These are phyloP conservation scores for Cylindroiulus punctatus DNA, from an alignment of 2,888 invertebrate genomes.

Conservation along the genomic window DNA sequence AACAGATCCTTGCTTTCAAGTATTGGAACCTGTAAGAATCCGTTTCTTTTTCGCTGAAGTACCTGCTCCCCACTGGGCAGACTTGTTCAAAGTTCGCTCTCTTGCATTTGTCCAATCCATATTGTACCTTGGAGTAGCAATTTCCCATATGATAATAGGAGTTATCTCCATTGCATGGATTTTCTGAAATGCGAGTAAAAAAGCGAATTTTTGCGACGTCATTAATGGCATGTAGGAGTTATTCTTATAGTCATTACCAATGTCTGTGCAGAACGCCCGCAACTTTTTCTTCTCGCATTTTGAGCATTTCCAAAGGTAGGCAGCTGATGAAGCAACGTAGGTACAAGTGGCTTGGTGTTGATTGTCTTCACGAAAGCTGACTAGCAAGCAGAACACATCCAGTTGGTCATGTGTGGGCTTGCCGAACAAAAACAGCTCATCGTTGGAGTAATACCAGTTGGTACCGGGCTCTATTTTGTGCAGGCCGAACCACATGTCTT, in stretches of 20 bases:
- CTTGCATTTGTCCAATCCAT: not conserved
- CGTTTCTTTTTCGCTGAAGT: not conserved
- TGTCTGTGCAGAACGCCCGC: not conserved
- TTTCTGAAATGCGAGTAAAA: slow-evolving; percentile 6
- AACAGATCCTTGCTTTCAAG: not conserved
- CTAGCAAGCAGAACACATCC: not conserved
- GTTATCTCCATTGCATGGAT: not conserved
- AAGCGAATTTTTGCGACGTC: not conserved
- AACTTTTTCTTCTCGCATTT: not conserved
- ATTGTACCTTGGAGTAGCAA: not conserved
- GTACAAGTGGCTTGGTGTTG: not conserved
- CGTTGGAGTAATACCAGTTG: not conserved
- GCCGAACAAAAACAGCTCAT: not conserved
- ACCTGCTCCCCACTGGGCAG: not conserved
- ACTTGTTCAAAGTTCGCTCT: not conserved
- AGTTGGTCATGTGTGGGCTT: not conserved
- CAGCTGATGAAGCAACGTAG: not conserved
- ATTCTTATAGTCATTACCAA: not conserved
- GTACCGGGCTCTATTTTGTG: not conserved
- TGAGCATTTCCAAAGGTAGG: not conserved
- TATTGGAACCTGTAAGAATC: not conserved
- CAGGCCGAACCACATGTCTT: slow-evolving; percentile 21
- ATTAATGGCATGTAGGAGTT: not conserved
- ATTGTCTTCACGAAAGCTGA: not conserved
- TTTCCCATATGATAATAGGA: not conserved